These are phyloP conservation scores for Etheostoma nigrum DNA, from an alignment of 2,797 vertebrate genomes.

Conservation along the genomic window DNA sequence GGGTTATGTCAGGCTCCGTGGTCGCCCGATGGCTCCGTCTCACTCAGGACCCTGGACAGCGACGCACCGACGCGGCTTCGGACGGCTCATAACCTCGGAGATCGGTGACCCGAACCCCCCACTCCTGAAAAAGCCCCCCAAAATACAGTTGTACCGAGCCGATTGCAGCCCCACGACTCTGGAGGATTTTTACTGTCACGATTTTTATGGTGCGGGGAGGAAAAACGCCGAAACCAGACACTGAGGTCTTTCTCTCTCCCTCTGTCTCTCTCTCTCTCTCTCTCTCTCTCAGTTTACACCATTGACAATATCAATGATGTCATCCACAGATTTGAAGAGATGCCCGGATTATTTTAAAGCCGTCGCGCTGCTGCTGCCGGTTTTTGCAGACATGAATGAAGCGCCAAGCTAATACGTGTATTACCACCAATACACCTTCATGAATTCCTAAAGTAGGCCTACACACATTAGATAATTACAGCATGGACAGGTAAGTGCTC, in stretches of 20 bases:
- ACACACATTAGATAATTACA: not conserved
- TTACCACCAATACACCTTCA: not conserved
- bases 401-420: not conserved
- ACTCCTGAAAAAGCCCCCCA: not conserved
- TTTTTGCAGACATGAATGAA: conserved; percentile 43
- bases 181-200: conserved; percentile 39
- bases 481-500: not conserved
- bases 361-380: conserved; percentile 15
- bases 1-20: conserved; percentile 79
- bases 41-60: conserved; percentile 86
- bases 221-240: conserved; percentile 50
- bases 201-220: conserved; percentile 5
- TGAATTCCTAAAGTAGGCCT: no score
- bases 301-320: conserved; percentile 85
- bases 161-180: not conserved
- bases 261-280: conserved; percentile 12
- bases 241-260: conserved; percentile 26
- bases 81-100: conserved; percentile 79
- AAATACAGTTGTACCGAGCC: conserved; percentile 6
- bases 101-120: conserved; percentile 47
- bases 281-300: conserved; percentile 68
- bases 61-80: conserved; percentile 87
- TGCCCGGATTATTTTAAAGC: conserved; percentile 86
- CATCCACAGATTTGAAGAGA: conserved; percentile 81
- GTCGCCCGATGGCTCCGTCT: conserved; percentile 80